phyloP scores from a whole-genome alignment of 2,113 vertebrate genomes.

The Candoia aspera region DNA sequence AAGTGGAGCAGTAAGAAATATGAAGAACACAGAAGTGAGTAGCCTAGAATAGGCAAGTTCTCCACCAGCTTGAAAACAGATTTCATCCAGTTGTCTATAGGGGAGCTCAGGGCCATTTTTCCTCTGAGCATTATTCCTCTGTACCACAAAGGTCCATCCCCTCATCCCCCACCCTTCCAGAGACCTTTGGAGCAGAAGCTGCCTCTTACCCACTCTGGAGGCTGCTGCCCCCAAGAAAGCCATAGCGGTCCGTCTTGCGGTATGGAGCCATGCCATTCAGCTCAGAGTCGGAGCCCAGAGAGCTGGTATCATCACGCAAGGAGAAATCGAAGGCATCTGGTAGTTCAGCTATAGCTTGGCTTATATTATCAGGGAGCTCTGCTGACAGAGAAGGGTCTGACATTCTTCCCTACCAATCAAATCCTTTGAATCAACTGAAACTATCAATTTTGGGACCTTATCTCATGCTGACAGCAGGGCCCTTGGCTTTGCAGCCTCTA shows the following conservation, averaged over 20 bases:
- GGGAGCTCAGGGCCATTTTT: neutral
- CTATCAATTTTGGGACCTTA: neutral
- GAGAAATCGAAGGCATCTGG: conserved; percentile 29
- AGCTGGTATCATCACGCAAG: conserved; percentile 63
- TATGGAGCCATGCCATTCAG: conserved; percentile 57
- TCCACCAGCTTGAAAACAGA: neutral
- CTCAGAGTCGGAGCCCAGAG: conserved; percentile 69
- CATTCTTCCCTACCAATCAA: neutral
- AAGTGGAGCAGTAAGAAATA: neutral
- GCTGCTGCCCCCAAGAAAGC: conserved; percentile 65
- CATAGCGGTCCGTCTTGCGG: conserved; percentile 66
- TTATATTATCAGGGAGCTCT: neutral
- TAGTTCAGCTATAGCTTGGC: conserved; percentile 54
- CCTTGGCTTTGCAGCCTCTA: neutral
- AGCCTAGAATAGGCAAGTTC: neutral
- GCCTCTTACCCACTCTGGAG: conserved; percentile 60
- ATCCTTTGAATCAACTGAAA: no score
- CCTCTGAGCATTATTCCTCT: neutral
- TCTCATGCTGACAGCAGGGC: neutral
- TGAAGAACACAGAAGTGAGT: neutral
- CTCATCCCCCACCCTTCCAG: neutral
- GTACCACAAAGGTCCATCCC: neutral
- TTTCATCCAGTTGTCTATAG: neutral
- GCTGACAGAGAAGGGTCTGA: conserved; percentile 1
- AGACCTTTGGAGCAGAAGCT: neutral